A percentile compares a stretch with the other conserved stretches of the same genome.
Conservation (phyloP, 2,888 invertebrate species). For the Euspilapteryx auroguttella region DNA sequence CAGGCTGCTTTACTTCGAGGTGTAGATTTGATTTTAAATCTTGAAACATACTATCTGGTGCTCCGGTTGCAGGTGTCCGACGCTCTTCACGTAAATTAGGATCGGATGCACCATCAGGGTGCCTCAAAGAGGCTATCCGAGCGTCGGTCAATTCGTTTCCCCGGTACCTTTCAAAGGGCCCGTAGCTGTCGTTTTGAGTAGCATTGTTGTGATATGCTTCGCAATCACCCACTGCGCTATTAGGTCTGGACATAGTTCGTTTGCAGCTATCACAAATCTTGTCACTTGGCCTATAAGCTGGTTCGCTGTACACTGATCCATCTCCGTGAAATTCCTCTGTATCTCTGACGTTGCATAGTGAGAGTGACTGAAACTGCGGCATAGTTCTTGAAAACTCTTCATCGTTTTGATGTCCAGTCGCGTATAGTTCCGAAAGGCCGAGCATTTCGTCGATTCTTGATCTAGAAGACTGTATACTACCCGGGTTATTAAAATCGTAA, state of each 20-base stretch:
- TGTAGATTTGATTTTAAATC: slow-evolving; percentile 55
- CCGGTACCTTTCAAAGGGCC: slow-evolving; percentile 69
- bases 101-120: slow-evolving; percentile 93
- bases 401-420: slow-evolving; percentile 72
- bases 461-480: slow-evolving; percentile 44
- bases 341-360: slow-evolving; percentile 70
- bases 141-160: slow-evolving; percentile 53
- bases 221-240: slow-evolving; percentile 69
- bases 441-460: slow-evolving; percentile 79
- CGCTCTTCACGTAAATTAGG: slow-evolving; percentile 80
- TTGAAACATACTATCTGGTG: slow-evolving; percentile 63
- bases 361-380: slow-evolving; percentile 71
- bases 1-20: slow-evolving; percentile 53
- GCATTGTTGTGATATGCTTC: slow-evolving; percentile 59
- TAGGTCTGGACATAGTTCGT: slow-evolving; percentile 69
- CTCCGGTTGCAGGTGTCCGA: slow-evolving; percentile 65
- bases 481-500: slow-evolving; percentile 41
- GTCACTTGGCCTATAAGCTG: slow-evolving; percentile 73
- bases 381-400: slow-evolving; percentile 48
- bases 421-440: slow-evolving; percentile 79
- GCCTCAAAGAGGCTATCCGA: slow-evolving; percentile 73
- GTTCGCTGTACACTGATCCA: slow-evolving; percentile 86
- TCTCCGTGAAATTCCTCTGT: slow-evolving; percentile 69
- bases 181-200: slow-evolving; percentile 46
- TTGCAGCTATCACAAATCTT: slow-evolving; percentile 78